These are phyloP conservation scores for Calliphora vomitoria DNA, from an alignment of 2,888 invertebrate genomes.

Conservation along the genomic window DNA sequence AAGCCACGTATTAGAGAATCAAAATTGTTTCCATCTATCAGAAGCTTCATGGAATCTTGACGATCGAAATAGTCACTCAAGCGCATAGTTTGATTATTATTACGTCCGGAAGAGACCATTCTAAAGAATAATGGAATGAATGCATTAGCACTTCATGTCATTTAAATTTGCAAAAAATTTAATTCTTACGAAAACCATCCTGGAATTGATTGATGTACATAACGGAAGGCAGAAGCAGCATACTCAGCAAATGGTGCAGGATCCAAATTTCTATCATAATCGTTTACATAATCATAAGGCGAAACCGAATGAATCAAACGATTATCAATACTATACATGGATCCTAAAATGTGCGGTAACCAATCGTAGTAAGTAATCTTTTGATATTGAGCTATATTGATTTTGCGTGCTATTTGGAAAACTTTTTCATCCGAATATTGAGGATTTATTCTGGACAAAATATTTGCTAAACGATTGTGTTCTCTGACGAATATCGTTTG, in stretches of 20 bases:
- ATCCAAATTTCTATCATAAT: conserved; percentile 85
- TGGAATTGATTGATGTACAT: conserved; percentile 86
- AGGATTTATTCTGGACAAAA: conserved; percentile 84
- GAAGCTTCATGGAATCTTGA: conserved; percentile 76
- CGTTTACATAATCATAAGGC: conserved; percentile 82
- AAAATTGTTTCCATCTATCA: conserved; percentile 85
- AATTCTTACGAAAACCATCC: conserved; percentile 84
- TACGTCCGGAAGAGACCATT: conserved; percentile 78
- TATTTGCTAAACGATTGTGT: conserved; percentile 85
- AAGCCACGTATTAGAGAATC: conserved; percentile 90
- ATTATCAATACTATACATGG: conserved; percentile 77
- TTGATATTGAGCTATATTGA: conserved; percentile 85
- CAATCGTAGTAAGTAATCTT: conserved; percentile 85
- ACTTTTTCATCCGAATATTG: conserved; percentile 85
- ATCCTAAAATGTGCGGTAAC: conserved; percentile 84
- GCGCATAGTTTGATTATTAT: conserved; percentile 78
- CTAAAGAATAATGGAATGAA: conserved; percentile 69
- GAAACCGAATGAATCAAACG: conserved; percentile 77
- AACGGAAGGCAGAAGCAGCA: conserved; percentile 87
- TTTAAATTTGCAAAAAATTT: neutral
- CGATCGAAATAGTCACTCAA: conserved; percentile 79
- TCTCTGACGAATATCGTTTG: conserved; percentile 85
- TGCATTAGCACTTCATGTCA: neutral
- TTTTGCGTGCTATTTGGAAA: conserved; percentile 85
- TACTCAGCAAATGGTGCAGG: conserved; percentile 86